A percentile compares a stretch with the other conserved stretches of the same genome.
Evolutionary conservation across 1,140 invertebrate species (phyloP).

Genomic region (Apis mellifera): DNA sequence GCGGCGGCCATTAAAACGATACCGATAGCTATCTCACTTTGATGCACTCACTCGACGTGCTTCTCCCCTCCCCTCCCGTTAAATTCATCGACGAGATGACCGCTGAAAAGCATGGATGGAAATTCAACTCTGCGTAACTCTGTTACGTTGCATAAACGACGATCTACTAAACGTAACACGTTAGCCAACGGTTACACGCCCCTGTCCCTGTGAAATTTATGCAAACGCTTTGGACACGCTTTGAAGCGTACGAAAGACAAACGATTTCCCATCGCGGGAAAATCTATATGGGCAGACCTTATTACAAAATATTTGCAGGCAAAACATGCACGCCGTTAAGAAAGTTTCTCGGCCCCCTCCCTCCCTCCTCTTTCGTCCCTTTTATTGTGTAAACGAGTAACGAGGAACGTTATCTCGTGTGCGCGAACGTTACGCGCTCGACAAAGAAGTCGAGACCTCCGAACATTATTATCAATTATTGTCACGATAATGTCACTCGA

Average conservation of each 20-base stretch:
- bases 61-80: constrained; percentile 22
- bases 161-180: constrained; percentile 18
- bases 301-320: not conserved
- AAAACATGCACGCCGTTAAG: not conserved
- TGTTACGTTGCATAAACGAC: constrained; percentile 39
- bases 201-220: constrained; percentile 41
- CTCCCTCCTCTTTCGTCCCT: too few species aligned
- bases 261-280: not conserved
- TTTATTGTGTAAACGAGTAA: not conserved
- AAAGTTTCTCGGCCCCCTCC: not conserved
- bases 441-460: too few species aligned
- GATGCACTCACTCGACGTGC: not conserved
- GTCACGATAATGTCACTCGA: not conserved
- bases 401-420: not conserved
- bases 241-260: constrained; percentile 5
- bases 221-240: constrained; percentile 28
- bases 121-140: constrained; percentile 51
- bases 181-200: constrained; percentile 6
- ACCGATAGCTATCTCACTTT: constrained; percentile 18
- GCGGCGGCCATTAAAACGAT: constrained; percentile 26
- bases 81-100: constrained; percentile 38
- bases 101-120: constrained; percentile 39
- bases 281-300: too few species aligned
- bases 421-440: too few species aligned
- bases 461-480: constrained; percentile 18